phyloP scores from a whole-genome alignment of 2,797 vertebrate species.

The Pachyuromys duprasi region DNA sequence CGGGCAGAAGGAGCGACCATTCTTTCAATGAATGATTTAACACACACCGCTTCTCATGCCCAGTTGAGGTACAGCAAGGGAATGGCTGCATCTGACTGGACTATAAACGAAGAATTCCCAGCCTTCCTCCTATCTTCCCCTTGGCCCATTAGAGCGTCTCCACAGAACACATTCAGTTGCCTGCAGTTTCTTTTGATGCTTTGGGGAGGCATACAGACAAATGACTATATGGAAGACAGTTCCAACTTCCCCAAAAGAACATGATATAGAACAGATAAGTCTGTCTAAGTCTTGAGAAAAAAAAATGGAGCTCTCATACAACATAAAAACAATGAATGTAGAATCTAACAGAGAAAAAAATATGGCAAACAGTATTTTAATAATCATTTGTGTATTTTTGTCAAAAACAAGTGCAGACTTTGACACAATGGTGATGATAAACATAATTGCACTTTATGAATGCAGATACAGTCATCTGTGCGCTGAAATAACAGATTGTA shows the following conservation, averaged over 20 bases:
- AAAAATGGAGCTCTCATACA: background rate
- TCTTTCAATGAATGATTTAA: background rate
- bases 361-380: slow-evolving; percentile 10
- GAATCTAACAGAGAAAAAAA: background rate
- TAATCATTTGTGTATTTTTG: slow-evolving; percentile 8
- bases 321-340: background rate
- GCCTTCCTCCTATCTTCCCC: background rate
- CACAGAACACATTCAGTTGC: background rate
- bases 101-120: background rate
- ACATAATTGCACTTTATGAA: background rate
- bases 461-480: background rate
- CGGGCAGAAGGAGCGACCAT: background rate
- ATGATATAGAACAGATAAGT: background rate
- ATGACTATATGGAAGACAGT: background rate
- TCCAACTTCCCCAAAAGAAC: background rate
- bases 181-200: background rate
- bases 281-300: background rate
- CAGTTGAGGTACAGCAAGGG: background rate
- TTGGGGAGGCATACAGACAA: background rate
- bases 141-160: background rate
- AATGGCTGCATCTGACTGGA: background rate
- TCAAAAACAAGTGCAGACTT: slow-evolving; percentile 10
- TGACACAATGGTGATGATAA: slow-evolving; percentile 4
- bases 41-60: background rate
- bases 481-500: background rate